Conservation (phyloP, 2,113 vertebrate genomes). For the Pontoporia blainvillei region DNA sequence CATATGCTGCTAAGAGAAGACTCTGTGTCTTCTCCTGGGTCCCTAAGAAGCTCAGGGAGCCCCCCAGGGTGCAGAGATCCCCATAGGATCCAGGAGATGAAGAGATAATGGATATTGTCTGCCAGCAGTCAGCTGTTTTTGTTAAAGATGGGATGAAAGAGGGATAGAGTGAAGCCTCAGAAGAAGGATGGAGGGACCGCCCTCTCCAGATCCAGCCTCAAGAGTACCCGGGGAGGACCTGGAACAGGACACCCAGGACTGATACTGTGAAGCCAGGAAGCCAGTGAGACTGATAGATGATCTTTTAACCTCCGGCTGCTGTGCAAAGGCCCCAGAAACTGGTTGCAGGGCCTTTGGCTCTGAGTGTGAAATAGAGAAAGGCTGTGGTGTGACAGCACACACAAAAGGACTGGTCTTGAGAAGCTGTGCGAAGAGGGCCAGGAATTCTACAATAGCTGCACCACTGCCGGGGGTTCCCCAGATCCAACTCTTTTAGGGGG, state of each 20-base stretch:
- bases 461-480: fast-evolving
- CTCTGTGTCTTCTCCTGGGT: neutral
- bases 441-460: neutral
- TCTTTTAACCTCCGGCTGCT: neutral
- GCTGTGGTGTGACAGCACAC: neutral
- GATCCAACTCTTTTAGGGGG: neutral
- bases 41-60: neutral
- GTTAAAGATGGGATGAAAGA: neutral
- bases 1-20: neutral
- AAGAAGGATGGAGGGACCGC: neutral
- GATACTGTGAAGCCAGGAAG: neutral
- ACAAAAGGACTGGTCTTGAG: neutral
- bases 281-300: neutral
- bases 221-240: neutral
- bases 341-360: too few relatives aligned
- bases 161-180: neutral
- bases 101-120: neutral
- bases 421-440: neutral
- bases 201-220: neutral
- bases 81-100: neutral
- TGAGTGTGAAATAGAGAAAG: neutral
- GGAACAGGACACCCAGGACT: neutral
- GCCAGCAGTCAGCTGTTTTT: neutral
- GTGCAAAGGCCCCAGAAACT: neutral
- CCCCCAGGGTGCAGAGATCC: neutral